A percentile compares a stretch with the other conserved stretches of the same genome.
These are phyloP conservation scores for Anser cygnoides DNA, from an alignment of 2,113 vertebrate genomes.

Conservation along the genomic window DNA sequence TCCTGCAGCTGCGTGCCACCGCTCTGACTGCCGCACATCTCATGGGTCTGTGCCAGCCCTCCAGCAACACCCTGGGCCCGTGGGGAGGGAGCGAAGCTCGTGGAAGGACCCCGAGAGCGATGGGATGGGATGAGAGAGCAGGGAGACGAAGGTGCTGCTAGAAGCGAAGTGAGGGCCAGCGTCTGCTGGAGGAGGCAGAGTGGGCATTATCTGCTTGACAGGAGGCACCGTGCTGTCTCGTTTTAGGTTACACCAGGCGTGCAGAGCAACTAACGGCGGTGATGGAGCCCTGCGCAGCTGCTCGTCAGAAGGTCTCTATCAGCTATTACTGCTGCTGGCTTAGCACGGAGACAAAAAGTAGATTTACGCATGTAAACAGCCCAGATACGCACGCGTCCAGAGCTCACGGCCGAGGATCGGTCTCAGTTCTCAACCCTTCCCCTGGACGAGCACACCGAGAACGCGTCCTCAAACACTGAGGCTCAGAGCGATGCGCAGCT, in stretches of 20 bases:
- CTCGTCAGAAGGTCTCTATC: not conserved
- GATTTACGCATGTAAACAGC: not conserved
- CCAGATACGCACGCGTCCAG: not conserved
- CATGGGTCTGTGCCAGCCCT: no score
- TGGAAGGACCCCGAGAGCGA: not conserved
- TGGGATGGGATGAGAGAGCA: not conserved
- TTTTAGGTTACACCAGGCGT: not conserved
- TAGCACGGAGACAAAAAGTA: fast-evolving
- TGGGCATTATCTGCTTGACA: fast-evolving
- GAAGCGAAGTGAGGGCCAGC: fast-evolving
- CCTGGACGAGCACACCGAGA: not conserved
- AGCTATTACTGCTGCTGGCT: not conserved
- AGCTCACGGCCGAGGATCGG: not conserved
- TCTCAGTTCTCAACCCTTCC: not conserved
- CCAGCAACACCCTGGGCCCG: not conserved
- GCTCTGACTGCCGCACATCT: fast-evolving
- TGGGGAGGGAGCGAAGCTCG: not conserved
- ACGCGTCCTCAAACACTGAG: not conserved
- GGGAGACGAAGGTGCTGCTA: not conserved
- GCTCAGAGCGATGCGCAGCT: not conserved
- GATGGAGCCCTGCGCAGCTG: not conserved
- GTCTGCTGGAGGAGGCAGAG: not conserved
- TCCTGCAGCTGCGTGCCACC: not conserved
- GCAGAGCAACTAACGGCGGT: not conserved
- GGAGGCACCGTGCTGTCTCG: fast-evolving